Evolutionary conservation across 2,888 invertebrate genomes (phyloP).

Genomic region (Synergus laeviventris): DNA sequence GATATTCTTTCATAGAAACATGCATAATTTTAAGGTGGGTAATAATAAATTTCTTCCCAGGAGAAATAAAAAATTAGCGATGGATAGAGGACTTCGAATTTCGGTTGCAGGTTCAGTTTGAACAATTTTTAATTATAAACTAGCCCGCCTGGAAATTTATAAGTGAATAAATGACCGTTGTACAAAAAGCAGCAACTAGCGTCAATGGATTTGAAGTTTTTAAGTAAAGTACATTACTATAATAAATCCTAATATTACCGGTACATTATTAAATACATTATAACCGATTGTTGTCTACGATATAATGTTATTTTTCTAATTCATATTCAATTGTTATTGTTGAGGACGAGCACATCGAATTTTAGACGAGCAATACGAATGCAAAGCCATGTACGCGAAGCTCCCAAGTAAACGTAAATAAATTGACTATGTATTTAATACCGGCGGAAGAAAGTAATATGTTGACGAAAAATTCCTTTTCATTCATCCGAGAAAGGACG

Average conservation of each 20-base stretch:
- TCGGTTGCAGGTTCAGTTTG: conserved; percentile 30
- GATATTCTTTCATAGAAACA: not conserved
- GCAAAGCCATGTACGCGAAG: conserved; percentile 45
- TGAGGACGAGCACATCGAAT: conserved; percentile 74
- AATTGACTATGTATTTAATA: conserved; percentile 30
- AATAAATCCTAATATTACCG: conserved; percentile 58
- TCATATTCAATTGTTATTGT: conserved; percentile 76
- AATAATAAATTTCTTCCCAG: not conserved
- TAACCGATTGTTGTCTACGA: conserved; percentile 75
- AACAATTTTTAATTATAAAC: conserved; percentile 26
- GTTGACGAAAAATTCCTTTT: conserved; percentile 16
- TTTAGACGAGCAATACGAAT: conserved; percentile 61
- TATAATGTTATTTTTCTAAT: conserved; percentile 76
- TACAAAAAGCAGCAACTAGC: conserved; percentile 41
- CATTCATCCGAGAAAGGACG: not conserved
- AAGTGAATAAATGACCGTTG: conserved; percentile 42
- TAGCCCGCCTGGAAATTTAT: too few species aligned
- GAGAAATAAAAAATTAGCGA: not conserved
- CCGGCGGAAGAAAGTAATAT: conserved; percentile 8
- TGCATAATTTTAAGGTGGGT: not conserved
- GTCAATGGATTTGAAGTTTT: conserved; percentile 38
- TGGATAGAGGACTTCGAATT: too few species aligned
- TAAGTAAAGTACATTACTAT: conserved; percentile 48
- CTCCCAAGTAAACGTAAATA: conserved; percentile 28
- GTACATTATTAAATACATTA: conserved; percentile 66